Evolutionary conservation across 2,888 invertebrate species (phyloP).

Genomic region (Stomorhina lunata): DNA sequence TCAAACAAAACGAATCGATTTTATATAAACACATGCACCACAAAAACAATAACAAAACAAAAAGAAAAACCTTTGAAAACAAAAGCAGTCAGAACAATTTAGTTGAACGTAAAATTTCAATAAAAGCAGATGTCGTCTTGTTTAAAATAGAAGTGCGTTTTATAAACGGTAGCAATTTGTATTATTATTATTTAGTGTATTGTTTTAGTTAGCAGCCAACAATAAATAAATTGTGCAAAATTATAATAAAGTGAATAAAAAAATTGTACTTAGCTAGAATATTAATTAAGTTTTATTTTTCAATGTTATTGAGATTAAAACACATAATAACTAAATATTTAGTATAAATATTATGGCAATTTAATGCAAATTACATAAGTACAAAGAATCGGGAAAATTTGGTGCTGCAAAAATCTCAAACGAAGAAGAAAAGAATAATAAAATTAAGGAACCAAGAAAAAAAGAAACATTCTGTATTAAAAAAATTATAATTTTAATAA

Average conservation of each 20-base stretch:
- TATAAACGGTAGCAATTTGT: background rate
- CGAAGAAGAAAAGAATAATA: slow-evolving; percentile 1
- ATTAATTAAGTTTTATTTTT: background rate
- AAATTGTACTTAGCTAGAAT: background rate
- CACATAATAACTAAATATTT: slow-evolving; percentile 12
- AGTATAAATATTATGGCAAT: slow-evolving; percentile 3
- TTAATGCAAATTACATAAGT: slow-evolving; percentile 49
- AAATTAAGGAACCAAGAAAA: background rate
- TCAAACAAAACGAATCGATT: too few relatives aligned
- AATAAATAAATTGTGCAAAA: slow-evolving; percentile 5
- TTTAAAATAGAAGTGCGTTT: background rate
- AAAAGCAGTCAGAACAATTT: slow-evolving; percentile 28
- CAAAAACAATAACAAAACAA: background rate
- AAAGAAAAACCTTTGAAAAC: background rate
- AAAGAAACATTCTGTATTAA: slow-evolving; percentile 25
- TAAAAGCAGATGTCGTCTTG: slow-evolving; percentile 5
- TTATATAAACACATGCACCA: background rate
- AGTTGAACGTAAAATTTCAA: slow-evolving; percentile 50
- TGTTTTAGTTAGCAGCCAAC: background rate
- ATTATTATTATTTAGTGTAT: slow-evolving; percentile 25
- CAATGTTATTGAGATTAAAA: slow-evolving; percentile 6
- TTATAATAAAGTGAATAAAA: background rate
- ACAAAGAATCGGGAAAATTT: slow-evolving; percentile 18
- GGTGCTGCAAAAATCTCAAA: background rate
- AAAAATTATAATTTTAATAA: slow-evolving; percentile 19